Conservation (phyloP, 2,797 vertebrate genomes). For the Liasis olivaceus region DNA sequence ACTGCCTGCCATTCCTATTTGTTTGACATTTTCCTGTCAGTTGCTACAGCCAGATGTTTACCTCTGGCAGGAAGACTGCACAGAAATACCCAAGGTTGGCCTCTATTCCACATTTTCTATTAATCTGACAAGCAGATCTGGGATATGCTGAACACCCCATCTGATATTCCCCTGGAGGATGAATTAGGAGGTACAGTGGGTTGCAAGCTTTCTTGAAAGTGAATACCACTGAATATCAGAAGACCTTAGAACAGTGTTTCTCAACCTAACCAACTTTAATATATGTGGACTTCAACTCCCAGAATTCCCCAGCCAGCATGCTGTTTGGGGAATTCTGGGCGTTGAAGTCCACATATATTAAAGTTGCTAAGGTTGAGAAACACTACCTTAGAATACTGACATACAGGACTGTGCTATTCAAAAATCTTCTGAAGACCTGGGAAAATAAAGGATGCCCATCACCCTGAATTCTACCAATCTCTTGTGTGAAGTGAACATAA, state of each 20-base stretch:
- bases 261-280: neutral
- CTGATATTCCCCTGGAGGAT: neutral
- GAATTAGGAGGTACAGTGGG: neutral
- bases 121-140: neutral
- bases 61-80: constrained; percentile 12
- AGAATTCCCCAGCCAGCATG: neutral
- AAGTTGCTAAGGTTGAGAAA: neutral
- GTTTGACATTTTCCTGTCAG: neutral
- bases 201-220: neutral
- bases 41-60: constrained; percentile 8
- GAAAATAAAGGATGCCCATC: neutral
- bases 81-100: neutral
- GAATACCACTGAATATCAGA: neutral
- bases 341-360: neutral
- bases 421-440: neutral
- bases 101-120: constrained; percentile 15
- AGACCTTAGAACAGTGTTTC: neutral
- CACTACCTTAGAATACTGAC: neutral
- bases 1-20: neutral
- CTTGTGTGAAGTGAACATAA: neutral
- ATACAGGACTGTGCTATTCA: neutral
- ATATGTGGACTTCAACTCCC: neutral
- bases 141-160: neutral
- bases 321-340: neutral
- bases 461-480: neutral